Conservation (phyloP, 1,140 invertebrate species). For the Listronotus oregonensis region DNA sequence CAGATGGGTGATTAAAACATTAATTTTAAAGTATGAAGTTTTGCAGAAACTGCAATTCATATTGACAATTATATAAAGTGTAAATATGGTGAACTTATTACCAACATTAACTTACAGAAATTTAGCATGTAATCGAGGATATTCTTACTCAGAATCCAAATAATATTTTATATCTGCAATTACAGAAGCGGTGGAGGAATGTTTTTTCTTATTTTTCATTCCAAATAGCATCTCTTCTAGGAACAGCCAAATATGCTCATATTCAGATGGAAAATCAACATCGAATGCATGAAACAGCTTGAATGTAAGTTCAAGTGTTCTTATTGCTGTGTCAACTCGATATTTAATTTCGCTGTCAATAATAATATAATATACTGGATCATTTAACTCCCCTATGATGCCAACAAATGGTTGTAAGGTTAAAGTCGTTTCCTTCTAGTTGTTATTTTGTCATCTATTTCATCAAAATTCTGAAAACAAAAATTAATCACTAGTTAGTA, state of each 20-base stretch:
- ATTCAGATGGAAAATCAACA: conserved; percentile 2
- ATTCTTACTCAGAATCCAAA: background rate
- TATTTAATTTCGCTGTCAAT: no score
- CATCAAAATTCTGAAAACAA: background rate
- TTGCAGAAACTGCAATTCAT: background rate
- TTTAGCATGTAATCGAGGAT: no score
- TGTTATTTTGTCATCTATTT: background rate
- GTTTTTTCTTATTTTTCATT: background rate
- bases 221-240: background rate
- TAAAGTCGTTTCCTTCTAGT: background rate
- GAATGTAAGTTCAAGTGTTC: background rate
- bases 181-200: background rate
- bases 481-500: no score
- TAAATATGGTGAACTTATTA: background rate
- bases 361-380: no score
- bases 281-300: conserved; percentile 3
- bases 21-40: no score
- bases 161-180: conserved; percentile 2
- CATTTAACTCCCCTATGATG: no score
- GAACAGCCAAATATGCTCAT: background rate
- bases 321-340: no score
- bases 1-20: conserved; percentile 1
- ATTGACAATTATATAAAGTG: background rate
- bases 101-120: background rate
- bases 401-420: background rate